Base-by-base conservation (phyloP, 2,113 vertebrate species). In the Passer domesticus region DNA sequence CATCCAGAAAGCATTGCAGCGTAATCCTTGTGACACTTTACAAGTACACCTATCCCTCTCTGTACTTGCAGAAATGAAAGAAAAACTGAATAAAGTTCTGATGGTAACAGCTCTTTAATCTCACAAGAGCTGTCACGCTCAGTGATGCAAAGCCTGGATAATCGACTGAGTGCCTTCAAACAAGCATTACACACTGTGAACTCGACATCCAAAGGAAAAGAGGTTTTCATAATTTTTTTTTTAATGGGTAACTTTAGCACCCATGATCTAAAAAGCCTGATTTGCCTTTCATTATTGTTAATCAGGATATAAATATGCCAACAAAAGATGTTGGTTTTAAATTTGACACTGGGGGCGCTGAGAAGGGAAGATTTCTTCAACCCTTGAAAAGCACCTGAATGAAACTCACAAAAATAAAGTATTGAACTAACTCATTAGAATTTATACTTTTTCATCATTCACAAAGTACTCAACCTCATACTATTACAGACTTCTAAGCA, bases 91-190 rank as follows among this genome's bases (percentile, higher is more conserved):
- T 87, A 92, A 83, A 78, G 49, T 87, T 89, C 49, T 89, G 77
- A 95, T 37, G 39, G 68, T 37, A 89, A 75, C 56, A 92, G 83
- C 87, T 75, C 60, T 64, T 89, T 92, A 89, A 95, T 92, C 87
- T 91, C 66, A 41, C 27, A n/a, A 76, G 49, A 87, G n/a, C 46
- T 76, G 87, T 79, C 87, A 91, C 0, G 8, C 69, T 89, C 41
- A 67, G 52, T 50, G 73, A 91, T 68, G 70, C 69, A 85, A 58
- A 93, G 66, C 78, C 66, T 6, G 1, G 35, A 86, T 66, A 78
- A 86, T 41, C 2, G 0, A 79, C 49, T 12, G 8, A 78, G 10
- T 30, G 15, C 68, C 77, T 91, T 86, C 73, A 91, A 92, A 92
- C 64, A 89, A 78, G 56, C 6, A 4, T 64, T 77, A 58, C 56